Base-by-base conservation (phyloP, 2,797 vertebrate genomes). In the Loriculus beryllinus region DNA sequence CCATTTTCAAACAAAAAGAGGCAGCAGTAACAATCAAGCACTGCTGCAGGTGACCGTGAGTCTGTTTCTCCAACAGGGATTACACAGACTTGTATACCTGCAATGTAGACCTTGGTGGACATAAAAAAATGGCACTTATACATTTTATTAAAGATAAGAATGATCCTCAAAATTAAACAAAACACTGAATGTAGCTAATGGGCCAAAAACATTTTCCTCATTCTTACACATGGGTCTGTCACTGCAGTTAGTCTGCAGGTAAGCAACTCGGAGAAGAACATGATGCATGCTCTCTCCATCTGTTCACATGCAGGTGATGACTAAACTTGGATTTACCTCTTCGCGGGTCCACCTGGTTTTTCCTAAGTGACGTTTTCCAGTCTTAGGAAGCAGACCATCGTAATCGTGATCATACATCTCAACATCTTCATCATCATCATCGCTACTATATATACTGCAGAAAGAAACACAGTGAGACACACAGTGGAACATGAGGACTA, bases 271-370 rank as follows among this genome's bases (percentile, higher is more conserved):
- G 18, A 84, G 37, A 64, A 86, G 37, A 88, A 68, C 0, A 10
- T 21, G 59, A 79, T 51, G 62, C 33, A 45, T 28, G 29, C 51
- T 49, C 31, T 18, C 64, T 74, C 52, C 7, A 17, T 88, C 68
- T 79, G 82, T 85, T 37, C 29, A 49, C 39, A 33, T 6, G 57
- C 79, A 54, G 62, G 31, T 65, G 77, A 63, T 28, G 86, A 91
- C 25, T 64, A 31, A 92, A 76, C 37, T 60, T 7, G 21, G 79
- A 91, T 94, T 95, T 98, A 99, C 99, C 98, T 99, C 99, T 97
- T 99, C 99, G 2, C 99, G 98, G 12, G 99, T 99, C 99, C 99
- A 99, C 88, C 99, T 98, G 69, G 99, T 99, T 98, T 99, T 99
- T 69, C 99, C 99, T 54, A 99, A 98, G 96, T 99, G 99, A 37